These are phyloP conservation scores for Sebastes vulpes DNA, from an alignment of 2,797 vertebrate genomes.

Conservation along the genomic window DNA sequence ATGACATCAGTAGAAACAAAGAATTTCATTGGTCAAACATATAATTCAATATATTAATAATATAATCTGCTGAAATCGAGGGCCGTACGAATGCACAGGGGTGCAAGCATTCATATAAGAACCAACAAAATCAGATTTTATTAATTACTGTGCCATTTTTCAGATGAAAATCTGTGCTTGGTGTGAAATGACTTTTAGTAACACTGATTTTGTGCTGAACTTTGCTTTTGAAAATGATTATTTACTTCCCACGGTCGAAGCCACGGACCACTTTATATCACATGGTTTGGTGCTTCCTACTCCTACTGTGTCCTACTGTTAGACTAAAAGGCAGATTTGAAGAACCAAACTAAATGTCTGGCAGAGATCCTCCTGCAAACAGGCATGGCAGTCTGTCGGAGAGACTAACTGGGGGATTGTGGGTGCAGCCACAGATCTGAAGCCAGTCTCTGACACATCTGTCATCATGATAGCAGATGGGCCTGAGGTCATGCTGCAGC, in stretches of 20 bases:
- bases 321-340: not conserved
- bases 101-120: not conserved
- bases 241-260: not conserved
- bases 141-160: not conserved
- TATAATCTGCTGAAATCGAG: not conserved
- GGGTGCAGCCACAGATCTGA: slow-evolving; percentile 35
- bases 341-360: slow-evolving; percentile 20
- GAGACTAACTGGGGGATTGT: slow-evolving; percentile 15
- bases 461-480: slow-evolving; percentile 70
- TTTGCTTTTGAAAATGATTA: not conserved
- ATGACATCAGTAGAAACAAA: no score
- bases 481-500: slow-evolving; percentile 40
- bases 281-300: not conserved
- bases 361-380: not conserved
- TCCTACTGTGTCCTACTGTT: not conserved
- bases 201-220: not conserved
- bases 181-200: not conserved
- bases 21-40: not conserved
- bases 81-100: no score
- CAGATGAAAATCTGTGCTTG: not conserved
- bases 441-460: slow-evolving; percentile 63
- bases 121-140: not conserved
- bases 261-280: not conserved
- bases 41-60: no score
- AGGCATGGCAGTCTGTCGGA: not conserved